Evolutionary conservation across 2,888 invertebrate species (phyloP).

Genomic region (Thecophora atra): DNA sequence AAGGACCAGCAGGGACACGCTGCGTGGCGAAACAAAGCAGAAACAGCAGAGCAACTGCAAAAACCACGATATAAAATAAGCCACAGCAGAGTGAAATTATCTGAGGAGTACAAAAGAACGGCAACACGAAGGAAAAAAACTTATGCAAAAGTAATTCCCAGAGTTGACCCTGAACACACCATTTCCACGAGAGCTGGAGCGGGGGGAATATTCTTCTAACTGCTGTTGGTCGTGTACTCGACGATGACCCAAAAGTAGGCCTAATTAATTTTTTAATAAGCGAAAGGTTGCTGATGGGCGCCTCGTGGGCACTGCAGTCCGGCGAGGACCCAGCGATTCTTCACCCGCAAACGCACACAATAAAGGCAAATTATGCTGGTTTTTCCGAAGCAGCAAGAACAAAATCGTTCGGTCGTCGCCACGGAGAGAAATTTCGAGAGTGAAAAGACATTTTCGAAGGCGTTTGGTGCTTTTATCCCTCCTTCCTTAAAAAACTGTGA

Average conservation of each 20-base stretch:
- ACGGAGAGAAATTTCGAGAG: not conserved
- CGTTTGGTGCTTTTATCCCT: no score
- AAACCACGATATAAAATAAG: conserved; percentile 18
- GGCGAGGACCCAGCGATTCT: conserved; percentile 10
- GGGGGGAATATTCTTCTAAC: not conserved
- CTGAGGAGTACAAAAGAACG: conserved; percentile 16
- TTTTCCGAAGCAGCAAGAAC: not conserved
- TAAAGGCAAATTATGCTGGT: not conserved
- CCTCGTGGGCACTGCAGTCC: conserved; percentile 29
- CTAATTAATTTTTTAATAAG: conserved; percentile 47
- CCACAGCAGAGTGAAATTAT: conserved; percentile 34
- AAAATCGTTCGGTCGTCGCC: not conserved
- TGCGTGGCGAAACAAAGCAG: not conserved
- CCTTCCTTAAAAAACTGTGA: conserved; percentile 36
- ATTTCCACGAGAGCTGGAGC: conserved; percentile 30
- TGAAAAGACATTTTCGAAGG: no score
- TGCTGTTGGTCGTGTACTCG: not conserved
- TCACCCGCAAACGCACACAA: not conserved
- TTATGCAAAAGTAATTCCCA: conserved; percentile 42
- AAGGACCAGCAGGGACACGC: no score
- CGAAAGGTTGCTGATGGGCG: conserved; percentile 44
- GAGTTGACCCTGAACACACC: conserved; percentile 43
- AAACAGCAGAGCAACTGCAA: conserved; percentile 10
- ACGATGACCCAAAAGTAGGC: conserved; percentile 31
- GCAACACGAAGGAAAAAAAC: conserved; percentile 20